Conservation (phyloP, 2,113 vertebrate species). For the Pantherophis guttatus region DNA sequence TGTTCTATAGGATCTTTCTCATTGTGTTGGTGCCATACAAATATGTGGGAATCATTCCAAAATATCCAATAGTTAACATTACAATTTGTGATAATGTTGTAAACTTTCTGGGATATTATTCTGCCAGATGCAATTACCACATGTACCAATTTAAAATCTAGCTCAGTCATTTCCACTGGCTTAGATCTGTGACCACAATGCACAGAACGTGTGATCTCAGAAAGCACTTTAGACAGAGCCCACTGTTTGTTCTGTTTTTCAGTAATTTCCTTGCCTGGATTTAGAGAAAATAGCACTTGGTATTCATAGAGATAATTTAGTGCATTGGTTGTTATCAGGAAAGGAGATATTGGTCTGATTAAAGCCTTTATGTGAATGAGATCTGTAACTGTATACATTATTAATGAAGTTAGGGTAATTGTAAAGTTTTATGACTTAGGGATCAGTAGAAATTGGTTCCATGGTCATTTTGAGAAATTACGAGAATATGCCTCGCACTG, state of each 20-base stretch:
- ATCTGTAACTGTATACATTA: constrained; percentile 81
- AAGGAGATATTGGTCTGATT: constrained; percentile 81
- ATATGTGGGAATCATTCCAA: not conserved
- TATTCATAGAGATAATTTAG: constrained; percentile 75
- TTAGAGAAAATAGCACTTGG: constrained; percentile 71
- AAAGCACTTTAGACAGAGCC: constrained; percentile 50
- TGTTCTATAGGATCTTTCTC: not conserved
- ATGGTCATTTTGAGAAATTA: constrained; percentile 95
- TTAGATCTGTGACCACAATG: constrained; percentile 44
- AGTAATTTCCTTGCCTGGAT: constrained; percentile 65
- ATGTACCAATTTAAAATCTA: not conserved
- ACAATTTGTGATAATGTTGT: not conserved
- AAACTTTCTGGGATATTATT: not conserved
- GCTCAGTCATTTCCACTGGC: not conserved
- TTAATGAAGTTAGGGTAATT: constrained; percentile 92
- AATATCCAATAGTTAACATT: not conserved
- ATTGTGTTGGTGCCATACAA: not conserved
- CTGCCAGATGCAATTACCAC: not conserved
- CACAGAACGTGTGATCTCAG: constrained; percentile 37
- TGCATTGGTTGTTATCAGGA: constrained; percentile 73
- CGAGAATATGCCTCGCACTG: constrained; percentile 77
- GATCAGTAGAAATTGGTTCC: constrained; percentile 88
- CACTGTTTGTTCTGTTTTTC: constrained; percentile 53
- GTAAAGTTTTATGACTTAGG: constrained; percentile 87
- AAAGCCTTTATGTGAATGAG: constrained; percentile 82